Evolutionary conservation across 2,888 invertebrate genomes (phyloP).

Genomic region (Caenorhabditis becei): DNA sequence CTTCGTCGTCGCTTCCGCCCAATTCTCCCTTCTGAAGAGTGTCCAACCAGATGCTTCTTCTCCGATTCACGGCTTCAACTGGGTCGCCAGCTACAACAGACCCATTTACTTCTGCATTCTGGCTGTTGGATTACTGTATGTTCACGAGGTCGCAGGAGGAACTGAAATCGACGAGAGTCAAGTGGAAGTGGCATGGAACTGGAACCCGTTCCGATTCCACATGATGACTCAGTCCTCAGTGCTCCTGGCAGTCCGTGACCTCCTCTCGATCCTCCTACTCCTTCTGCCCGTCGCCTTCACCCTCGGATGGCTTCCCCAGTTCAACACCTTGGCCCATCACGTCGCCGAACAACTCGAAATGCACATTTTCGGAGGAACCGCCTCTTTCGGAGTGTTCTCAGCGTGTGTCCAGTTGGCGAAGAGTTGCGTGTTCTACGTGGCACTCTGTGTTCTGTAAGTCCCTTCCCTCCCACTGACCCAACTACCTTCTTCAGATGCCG

Average conservation of each 20-base stretch:
- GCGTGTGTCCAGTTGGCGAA: slow-evolving; percentile 65
- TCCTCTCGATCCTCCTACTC: slow-evolving; percentile 86
- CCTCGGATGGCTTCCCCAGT: slow-evolving; percentile 94
- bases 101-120: slow-evolving; percentile 93
- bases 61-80: slow-evolving; percentile 89
- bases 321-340: slow-evolving; percentile 97
- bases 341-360: slow-evolving; percentile 90
- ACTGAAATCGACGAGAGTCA: slow-evolving; percentile 34
- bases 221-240: slow-evolving; percentile 43
- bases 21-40: slow-evolving; percentile 87
- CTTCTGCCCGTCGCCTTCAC: slow-evolving; percentile 96
- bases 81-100: slow-evolving; percentile 82
- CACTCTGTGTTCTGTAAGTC: slow-evolving; percentile 50
- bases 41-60: slow-evolving; percentile 99
- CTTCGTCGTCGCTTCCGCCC: slow-evolving; percentile 95
- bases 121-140: slow-evolving; percentile 84
- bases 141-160: slow-evolving; percentile 72
- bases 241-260: slow-evolving; percentile 71
- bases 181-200: slow-evolving; percentile 68
- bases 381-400: slow-evolving; percentile 83
- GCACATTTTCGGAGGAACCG: slow-evolving; percentile 87
- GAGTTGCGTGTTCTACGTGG: slow-evolving; percentile 83
- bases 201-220: slow-evolving; percentile 66
- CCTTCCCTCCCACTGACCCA: too few species aligned
- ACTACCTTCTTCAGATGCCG: too few species aligned